Evolutionary conservation across 2,888 invertebrate species (phyloP).

Genomic region (Allolobophora icterica): DNA sequence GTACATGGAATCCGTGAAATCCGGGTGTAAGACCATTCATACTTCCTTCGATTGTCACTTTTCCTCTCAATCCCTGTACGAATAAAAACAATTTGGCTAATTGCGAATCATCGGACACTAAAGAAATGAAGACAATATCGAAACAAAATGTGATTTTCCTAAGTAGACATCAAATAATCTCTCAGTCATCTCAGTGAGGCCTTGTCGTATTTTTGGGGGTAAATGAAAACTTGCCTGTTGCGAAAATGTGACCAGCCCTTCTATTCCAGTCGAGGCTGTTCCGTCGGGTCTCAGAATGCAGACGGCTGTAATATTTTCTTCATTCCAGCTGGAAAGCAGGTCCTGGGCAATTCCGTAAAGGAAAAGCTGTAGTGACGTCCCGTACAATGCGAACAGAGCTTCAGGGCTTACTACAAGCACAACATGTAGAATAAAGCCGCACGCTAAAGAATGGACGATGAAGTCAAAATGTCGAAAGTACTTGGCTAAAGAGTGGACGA

Average conservation of each 20-base stretch:
- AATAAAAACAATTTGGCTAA: not conserved
- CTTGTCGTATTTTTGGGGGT: not conserved
- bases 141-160: not conserved
- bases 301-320: not conserved
- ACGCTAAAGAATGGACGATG: not conserved
- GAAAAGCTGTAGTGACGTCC: not conserved
- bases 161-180: not conserved
- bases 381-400: not conserved
- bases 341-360: not conserved
- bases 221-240: not conserved
- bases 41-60: slow-evolving; percentile 77
- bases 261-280: not conserved
- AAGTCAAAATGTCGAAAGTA: too few species aligned
- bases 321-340: not conserved
- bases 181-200: not conserved
- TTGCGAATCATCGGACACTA: not conserved
- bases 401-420: slow-evolving; percentile 5
- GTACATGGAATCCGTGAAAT: slow-evolving; percentile 87
- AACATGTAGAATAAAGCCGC: not conserved
- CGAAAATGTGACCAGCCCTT: not conserved
- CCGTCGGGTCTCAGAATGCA: slow-evolving; percentile 9
- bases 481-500: too few species aligned
- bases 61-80: slow-evolving; percentile 44
- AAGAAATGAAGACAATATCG: not conserved
- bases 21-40: slow-evolving; percentile 81